A percentile compares a stretch with the other conserved stretches of the same genome.
phyloP scores from a whole-genome alignment of 2,888 invertebrate species.

The Patella caerulea region DNA sequence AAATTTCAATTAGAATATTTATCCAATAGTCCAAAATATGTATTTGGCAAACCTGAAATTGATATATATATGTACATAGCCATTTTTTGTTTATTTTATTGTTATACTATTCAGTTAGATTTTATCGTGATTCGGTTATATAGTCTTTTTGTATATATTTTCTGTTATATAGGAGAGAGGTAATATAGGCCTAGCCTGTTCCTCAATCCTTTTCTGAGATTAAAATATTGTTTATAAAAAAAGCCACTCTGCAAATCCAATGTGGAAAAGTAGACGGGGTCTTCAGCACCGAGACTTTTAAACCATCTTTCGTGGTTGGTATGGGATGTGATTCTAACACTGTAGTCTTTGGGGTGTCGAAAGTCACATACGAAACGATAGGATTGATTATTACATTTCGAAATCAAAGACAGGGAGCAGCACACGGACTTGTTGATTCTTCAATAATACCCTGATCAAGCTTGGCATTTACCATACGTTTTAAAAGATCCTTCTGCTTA shows the following conservation, averaged over 20 bases:
- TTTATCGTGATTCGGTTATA: too few species aligned
- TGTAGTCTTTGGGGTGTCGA: neutral
- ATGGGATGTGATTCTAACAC: conserved; percentile 11
- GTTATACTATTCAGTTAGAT: too few species aligned
- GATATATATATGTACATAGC: too few species aligned
- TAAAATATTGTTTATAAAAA: too few species aligned
- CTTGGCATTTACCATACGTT: conserved; percentile 1
- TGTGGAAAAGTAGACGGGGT: conserved; percentile 12
- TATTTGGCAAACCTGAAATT: too few species aligned
- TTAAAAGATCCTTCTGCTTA: conserved; percentile 13
- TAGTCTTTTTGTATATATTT: too few species aligned
- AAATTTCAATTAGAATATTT: too few species aligned
- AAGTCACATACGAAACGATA: conserved; percentile 15
- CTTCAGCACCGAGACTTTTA: neutral
- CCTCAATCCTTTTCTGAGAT: too few species aligned
- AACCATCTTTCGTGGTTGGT: conserved; percentile 8
- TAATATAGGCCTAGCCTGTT: too few species aligned
- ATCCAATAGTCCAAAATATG: too few species aligned
- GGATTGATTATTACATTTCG: conserved; percentile 8
- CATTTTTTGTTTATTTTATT: too few species aligned
- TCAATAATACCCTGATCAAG: conserved; percentile 15
- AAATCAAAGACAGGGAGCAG: conserved; percentile 16
- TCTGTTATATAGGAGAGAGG: too few species aligned
- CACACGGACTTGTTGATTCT: conserved; percentile 13
- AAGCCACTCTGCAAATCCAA: neutral